Evolutionary conservation across 2,888 invertebrate species (phyloP).

Genomic region (Cerastis rubricosa): DNA sequence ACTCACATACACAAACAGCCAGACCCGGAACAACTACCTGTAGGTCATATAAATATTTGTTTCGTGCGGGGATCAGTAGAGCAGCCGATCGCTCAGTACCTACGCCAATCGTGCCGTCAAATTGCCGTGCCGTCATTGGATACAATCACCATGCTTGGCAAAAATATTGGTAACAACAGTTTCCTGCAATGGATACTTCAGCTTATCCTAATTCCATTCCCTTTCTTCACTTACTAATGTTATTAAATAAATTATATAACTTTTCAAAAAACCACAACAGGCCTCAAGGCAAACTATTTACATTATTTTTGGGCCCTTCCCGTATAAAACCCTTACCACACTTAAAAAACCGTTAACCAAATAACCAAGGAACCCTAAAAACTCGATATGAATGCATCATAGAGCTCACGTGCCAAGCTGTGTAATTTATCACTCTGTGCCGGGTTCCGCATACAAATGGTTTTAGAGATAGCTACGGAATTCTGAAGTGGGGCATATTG

Average conservation of each 20-base stretch:
- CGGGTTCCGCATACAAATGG: conserved; percentile 69
- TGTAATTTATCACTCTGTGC: conserved; percentile 68
- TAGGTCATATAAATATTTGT: no score
- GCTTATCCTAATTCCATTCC: background rate
- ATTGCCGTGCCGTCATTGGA: no score
- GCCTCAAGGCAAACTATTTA: background rate
- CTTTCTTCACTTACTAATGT: background rate
- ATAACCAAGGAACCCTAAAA: conserved; percentile 58
- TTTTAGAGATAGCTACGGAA: conserved; percentile 58
- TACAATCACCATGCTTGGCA: background rate
- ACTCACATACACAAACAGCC: no score
- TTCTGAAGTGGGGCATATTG: conserved; percentile 63
- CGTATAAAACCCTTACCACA: conserved; percentile 7
- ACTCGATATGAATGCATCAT: conserved; percentile 70
- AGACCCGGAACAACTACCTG: no score
- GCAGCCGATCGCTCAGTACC: no score
- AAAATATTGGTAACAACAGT: background rate
- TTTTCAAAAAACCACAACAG: background rate
- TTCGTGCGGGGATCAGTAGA: no score
- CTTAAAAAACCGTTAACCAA: conserved; percentile 24
- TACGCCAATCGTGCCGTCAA: no score
- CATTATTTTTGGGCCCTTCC: background rate
- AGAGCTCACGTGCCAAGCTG: conserved; percentile 69
- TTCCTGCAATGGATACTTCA: background rate
- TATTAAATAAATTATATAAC: background rate